phyloP scores from a whole-genome alignment of 2,797 vertebrate species.

The Gallinago stenura region DNA sequence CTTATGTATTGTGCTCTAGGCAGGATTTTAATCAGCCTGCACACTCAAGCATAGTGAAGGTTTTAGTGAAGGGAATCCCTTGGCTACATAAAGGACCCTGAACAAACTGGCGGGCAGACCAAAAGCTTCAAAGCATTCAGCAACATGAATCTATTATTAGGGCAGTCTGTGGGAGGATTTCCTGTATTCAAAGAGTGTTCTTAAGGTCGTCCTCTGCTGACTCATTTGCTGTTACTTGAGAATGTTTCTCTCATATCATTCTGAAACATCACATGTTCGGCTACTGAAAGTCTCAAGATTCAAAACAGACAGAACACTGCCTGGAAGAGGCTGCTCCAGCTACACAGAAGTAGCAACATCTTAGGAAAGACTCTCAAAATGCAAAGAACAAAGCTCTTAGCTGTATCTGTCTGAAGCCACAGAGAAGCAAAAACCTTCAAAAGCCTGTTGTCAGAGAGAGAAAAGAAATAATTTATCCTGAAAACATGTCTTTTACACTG shows the following conservation, averaged over 20 bases:
- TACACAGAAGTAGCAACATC: background rate
- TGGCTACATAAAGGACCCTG: slow-evolving; percentile 7
- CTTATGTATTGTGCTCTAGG: slow-evolving; percentile 10
- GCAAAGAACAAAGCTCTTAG: background rate
- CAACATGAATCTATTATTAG: slow-evolving; percentile 47
- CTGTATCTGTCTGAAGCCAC: background rate
- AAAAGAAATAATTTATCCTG: background rate
- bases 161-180: slow-evolving; percentile 26
- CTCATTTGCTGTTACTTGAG: slow-evolving; percentile 46
- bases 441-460: background rate
- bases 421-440: background rate
- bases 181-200: slow-evolving; percentile 4
- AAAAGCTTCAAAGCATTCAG: slow-evolving; percentile 44
- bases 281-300: background rate
- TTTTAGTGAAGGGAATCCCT: slow-evolving; percentile 50
- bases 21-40: slow-evolving; percentile 40
- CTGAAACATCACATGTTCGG: background rate
- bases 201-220: slow-evolving; percentile 43
- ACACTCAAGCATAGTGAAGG: background rate
- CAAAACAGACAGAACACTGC: background rate
- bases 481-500: background rate
- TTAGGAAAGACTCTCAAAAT: background rate
- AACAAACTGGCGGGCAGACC: background rate
- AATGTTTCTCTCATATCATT: background rate
- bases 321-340: background rate